phyloP scores from a whole-genome alignment of 2,113 vertebrate species.

The Halcyon malimbica region DNA sequence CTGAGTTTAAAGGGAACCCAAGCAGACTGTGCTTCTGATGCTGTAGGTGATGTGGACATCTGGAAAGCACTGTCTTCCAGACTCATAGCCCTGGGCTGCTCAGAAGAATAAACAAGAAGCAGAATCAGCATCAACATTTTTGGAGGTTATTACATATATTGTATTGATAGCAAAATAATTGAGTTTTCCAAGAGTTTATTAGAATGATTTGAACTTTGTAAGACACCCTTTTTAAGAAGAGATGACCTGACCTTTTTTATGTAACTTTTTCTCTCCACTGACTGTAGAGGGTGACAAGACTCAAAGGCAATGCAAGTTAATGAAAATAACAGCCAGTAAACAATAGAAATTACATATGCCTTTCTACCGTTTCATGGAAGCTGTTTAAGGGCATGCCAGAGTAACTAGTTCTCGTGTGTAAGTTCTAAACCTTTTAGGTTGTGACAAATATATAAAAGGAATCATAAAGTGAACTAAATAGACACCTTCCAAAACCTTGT shows the following conservation, averaged over 20 bases:
- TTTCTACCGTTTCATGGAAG: neutral
- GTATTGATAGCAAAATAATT: neutral
- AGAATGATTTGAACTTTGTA: neutral
- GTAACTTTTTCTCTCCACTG: neutral
- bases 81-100: neutral
- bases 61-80: neutral
- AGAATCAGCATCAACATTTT: neutral
- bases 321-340: neutral
- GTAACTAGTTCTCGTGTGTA: neutral
- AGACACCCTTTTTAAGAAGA: neutral
- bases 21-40: neutral
- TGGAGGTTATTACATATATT: neutral
- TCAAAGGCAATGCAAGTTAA: neutral
- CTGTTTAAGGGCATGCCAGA: neutral
- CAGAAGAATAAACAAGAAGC: neutral
- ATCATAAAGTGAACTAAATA: neutral
- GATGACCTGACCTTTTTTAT: neutral
- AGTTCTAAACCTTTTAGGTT: neutral
- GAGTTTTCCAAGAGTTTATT: neutral
- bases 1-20: neutral
- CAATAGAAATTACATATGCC: neutral
- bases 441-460: neutral
- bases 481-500: neutral
- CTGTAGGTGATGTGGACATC: neutral
- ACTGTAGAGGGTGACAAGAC: neutral